These are phyloP conservation scores for Polylopha cassiicola DNA, from an alignment of 2,888 invertebrate genomes.

Conservation along the genomic window DNA sequence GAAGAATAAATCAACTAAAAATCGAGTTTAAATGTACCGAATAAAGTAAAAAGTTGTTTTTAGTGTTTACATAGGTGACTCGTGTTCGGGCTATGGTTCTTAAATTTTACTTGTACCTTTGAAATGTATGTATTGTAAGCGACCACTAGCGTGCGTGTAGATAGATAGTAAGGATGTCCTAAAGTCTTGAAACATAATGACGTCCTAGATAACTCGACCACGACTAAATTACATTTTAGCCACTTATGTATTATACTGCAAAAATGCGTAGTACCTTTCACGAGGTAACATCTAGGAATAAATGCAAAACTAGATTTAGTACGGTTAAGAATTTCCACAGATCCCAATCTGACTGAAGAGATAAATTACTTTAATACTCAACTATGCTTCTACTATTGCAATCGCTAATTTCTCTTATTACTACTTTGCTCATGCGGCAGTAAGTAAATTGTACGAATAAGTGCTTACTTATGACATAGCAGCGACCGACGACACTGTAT, in stretches of 20 bases:
- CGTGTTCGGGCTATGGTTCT: too few species aligned
- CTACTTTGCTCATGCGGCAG: too few species aligned
- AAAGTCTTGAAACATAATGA: conserved; percentile 19
- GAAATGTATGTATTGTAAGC: neutral
- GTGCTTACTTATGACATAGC: too few species aligned
- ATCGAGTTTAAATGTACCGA: too few species aligned
- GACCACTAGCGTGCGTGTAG: conserved; percentile 1
- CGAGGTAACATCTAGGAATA: neutral
- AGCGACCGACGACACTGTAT: too few species aligned
- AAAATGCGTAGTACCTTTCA: conserved; percentile 9
- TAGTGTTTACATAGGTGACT: too few species aligned
- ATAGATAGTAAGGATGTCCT: conserved; percentile 26
- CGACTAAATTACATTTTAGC: conserved; percentile 25
- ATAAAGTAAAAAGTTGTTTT: too few species aligned
- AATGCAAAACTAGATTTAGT: conserved; percentile 9
- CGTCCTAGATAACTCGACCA: conserved; percentile 31
- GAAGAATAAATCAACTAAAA: too few species aligned
- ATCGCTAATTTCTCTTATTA: conserved; percentile 8
- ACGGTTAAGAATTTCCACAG: conserved; percentile 25
- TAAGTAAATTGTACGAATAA: too few species aligned
- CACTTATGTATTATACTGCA: conserved; percentile 14
- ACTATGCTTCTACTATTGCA: conserved; percentile 15
- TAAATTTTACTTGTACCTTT: neutral
- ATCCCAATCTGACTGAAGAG: conserved; percentile 33
- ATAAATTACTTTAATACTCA: conserved; percentile 20